Evolutionary conservation across 2,797 vertebrate species (phyloP).

Genomic region (Semotilus atromaculatus): DNA sequence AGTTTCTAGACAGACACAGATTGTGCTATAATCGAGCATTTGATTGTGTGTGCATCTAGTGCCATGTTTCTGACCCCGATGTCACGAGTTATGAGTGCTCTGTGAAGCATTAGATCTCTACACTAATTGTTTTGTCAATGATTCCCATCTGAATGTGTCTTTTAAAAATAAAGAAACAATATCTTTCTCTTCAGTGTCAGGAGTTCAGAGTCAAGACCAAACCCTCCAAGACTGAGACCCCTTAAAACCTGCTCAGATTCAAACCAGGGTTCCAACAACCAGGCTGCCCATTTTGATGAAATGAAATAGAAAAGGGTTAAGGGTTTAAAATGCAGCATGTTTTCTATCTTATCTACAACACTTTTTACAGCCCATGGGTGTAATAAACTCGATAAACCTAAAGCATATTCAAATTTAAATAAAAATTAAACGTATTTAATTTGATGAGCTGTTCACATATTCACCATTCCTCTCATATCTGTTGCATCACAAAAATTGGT

Average conservation of each 20-base stretch:
- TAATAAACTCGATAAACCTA: neutral
- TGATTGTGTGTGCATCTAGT: conserved; percentile 34
- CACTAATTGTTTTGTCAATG: conserved; percentile 43
- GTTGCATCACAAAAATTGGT: no score
- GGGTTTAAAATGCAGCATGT: no score
- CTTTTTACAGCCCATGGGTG: neutral
- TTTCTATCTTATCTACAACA: neutral
- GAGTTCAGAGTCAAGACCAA: neutral
- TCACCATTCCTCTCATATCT: neutral
- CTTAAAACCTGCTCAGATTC: neutral
- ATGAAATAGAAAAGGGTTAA: neutral
- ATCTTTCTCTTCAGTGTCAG: neutral
- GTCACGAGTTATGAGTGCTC: conserved; percentile 31
- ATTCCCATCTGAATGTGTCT: neutral
- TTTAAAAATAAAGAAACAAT: neutral
- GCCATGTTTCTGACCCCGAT: conserved; percentile 43
- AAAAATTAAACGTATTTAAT: neutral
- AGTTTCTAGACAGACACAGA: conserved; percentile 11
- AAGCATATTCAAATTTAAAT: neutral
- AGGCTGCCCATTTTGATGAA: neutral
- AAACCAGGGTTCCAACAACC: neutral
- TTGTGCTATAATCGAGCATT: conserved; percentile 33
- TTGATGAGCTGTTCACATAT: neutral
- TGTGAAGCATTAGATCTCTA: conserved; percentile 24
- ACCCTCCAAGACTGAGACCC: neutral